Evolutionary conservation across 2,888 invertebrate genomes (phyloP).

Genomic region (Agrochola circellaris): DNA sequence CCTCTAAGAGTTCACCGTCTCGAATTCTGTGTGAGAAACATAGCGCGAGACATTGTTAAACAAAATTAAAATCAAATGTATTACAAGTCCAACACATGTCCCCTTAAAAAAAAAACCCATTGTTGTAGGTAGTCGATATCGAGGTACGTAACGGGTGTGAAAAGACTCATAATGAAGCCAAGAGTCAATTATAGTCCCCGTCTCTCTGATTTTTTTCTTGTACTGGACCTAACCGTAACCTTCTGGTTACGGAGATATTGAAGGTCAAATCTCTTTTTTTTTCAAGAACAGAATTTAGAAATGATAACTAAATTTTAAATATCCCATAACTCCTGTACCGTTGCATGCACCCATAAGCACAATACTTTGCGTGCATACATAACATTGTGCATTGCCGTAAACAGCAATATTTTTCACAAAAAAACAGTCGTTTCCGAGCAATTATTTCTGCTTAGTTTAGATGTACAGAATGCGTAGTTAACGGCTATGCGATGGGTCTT

Average conservation of each 20-base stretch:
- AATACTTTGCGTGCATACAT: not conserved
- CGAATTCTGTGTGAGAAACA: not conserved
- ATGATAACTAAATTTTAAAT: not conserved
- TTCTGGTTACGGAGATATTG: not conserved
- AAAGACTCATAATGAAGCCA: not conserved
- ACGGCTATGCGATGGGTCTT: no score
- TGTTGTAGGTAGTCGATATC: not conserved
- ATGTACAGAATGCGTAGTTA: not conserved
- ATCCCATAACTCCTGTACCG: no score
- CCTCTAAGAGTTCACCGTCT: not conserved
- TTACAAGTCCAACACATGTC: no score
- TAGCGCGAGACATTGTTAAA: not conserved
- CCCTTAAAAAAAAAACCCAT: not conserved
- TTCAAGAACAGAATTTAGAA: not conserved
- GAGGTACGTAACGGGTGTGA: not conserved
- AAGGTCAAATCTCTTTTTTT: not conserved
- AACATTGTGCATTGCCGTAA: not conserved
- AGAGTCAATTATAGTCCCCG: not conserved
- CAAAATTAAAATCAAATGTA: not conserved
- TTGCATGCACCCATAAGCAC: not conserved
- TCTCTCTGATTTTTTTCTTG: not conserved
- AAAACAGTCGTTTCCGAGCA: not conserved
- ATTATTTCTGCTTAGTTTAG: not conserved
- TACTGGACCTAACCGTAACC: not conserved
- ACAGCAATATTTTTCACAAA: not conserved